Evolutionary conservation across 2,113 vertebrate genomes (phyloP).

Genomic region (Periophthalmus modestus): DNA sequence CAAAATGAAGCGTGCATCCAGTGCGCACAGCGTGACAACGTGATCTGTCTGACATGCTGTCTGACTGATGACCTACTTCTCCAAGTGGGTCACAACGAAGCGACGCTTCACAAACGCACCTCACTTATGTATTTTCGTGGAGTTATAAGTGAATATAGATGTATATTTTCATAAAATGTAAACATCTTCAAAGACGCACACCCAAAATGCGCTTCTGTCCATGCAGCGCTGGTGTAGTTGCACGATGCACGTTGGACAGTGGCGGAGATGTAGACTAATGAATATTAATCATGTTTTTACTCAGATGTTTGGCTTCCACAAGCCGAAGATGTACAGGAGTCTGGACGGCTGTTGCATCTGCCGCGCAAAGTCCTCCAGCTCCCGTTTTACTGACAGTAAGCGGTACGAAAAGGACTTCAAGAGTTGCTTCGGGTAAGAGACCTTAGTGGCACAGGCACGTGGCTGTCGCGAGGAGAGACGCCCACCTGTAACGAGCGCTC

Average conservation of each 20-base stretch:
- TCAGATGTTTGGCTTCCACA: constrained; percentile 99
- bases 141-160: not conserved
- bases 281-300: not conserved
- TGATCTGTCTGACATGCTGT: constrained; percentile 75
- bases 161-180: not conserved
- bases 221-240: not conserved
- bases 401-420: constrained; percentile 98
- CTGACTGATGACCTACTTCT: constrained; percentile 77
- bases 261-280: not conserved
- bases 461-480: not conserved
- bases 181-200: not conserved
- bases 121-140: not conserved
- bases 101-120: constrained; percentile 35
- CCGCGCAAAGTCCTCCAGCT: constrained; percentile 97
- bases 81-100: constrained; percentile 66
- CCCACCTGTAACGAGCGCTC: not conserved
- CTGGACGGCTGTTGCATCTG: constrained; percentile 99
- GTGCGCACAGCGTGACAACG: constrained; percentile 61
- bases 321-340: constrained; percentile 99
- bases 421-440: constrained; percentile 94
- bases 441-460: not conserved
- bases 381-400: constrained; percentile 97
- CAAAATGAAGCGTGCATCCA: constrained; percentile 52
- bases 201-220: not conserved
- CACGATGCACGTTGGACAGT: not conserved